phyloP scores from a whole-genome alignment of 2,888 invertebrate species.

The Elegia similella region DNA sequence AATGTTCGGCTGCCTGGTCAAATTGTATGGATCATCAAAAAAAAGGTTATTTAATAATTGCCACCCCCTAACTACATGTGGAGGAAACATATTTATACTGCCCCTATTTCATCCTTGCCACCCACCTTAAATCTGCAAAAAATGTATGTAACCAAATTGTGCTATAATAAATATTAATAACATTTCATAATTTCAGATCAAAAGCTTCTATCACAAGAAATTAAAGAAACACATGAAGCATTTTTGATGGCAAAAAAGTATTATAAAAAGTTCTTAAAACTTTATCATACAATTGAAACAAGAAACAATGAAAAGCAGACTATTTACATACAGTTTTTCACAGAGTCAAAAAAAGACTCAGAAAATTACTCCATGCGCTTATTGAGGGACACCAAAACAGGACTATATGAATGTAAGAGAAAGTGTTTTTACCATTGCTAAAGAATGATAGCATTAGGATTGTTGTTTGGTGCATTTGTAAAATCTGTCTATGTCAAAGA shows the following conservation, averaged over 20 bases:
- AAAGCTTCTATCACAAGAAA: slow-evolving; percentile 61
- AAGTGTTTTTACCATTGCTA: no score
- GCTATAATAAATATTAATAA: not conserved
- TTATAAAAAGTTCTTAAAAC: slow-evolving; percentile 67
- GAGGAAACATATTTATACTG: no score
- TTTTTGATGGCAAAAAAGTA: slow-evolving; percentile 72
- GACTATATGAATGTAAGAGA: slow-evolving; percentile 57
- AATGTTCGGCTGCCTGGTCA: no score
- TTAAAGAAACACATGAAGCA: slow-evolving; percentile 74
- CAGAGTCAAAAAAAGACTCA: slow-evolving; percentile 64
- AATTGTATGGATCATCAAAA: no score
- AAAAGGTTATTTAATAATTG: no score
- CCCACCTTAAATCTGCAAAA: no score
- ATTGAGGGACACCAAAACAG: slow-evolving; percentile 45
- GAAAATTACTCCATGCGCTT: slow-evolving; percentile 60
- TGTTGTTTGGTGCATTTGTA: no score
- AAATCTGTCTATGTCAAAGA: no score
- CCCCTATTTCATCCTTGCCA: no score
- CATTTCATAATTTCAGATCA: slow-evolving; percentile 53
- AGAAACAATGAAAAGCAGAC: slow-evolving; percentile 46
- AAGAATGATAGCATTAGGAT: not conserved
- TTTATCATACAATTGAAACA: slow-evolving; percentile 65
- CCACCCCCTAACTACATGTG: no score
- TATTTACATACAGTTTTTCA: slow-evolving; percentile 68
- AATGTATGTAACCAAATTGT: no score